Evolutionary conservation across 2,113 vertebrate species (phyloP).

Genomic region (Cyanoramphus novaezelandiae): DNA sequence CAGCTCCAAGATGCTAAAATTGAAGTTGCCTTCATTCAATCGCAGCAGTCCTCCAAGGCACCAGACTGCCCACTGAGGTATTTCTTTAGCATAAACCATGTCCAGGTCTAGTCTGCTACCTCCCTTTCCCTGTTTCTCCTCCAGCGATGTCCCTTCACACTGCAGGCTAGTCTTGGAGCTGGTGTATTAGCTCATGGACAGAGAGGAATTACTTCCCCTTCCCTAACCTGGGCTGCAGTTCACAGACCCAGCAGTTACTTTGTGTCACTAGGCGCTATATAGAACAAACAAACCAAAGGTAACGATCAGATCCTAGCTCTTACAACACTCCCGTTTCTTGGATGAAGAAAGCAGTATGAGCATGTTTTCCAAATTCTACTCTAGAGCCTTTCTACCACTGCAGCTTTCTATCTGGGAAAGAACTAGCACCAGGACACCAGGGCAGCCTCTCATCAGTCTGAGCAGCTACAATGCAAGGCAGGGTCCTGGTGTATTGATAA

Average conservation of each 20-base stretch:
- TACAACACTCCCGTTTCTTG: background rate
- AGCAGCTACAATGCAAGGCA: background rate
- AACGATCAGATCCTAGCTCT: background rate
- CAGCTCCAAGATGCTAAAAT: background rate
- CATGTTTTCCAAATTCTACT: background rate
- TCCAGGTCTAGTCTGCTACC: background rate
- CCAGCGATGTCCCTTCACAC: background rate
- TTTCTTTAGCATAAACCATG: background rate
- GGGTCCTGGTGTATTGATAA: background rate
- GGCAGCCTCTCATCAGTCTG: background rate
- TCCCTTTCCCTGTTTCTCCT: background rate
- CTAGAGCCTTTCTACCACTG: background rate
- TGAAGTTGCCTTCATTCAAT: background rate
- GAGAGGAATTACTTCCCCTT: background rate
- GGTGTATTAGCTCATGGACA: accelerated
- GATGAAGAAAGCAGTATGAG: background rate
- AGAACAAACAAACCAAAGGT: background rate
- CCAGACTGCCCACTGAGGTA: background rate
- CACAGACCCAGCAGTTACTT: background rate
- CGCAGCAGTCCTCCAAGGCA: background rate
- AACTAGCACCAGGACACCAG: background rate
- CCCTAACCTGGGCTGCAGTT: background rate
- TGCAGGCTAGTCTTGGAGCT: background rate
- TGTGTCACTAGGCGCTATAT: too few relatives aligned
- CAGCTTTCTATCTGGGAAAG: background rate